Conservation (phyloP, 2,797 vertebrate genomes). For the Tokudaia tokunoshimensis region DNA sequence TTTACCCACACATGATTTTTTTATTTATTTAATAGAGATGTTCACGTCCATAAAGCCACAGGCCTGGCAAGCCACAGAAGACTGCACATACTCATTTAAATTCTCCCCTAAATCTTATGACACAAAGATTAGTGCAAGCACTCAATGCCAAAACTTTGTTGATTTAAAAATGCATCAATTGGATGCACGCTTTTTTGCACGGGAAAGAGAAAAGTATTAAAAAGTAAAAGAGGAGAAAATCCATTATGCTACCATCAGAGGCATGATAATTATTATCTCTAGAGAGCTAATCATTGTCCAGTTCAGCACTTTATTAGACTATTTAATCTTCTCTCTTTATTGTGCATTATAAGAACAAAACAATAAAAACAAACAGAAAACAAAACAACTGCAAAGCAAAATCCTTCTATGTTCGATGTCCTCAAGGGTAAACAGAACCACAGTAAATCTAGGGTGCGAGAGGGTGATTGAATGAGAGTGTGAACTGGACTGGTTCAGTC, state of each 20-base stretch:
- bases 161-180: constrained; percentile 30
- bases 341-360: neutral
- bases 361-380: neutral
- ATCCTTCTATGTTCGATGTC: neutral
- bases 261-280: neutral
- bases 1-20: neutral
- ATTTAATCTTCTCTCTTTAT: neutral
- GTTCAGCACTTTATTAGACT: neutral
- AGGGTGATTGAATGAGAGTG: too few relatives aligned
- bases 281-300: neutral
- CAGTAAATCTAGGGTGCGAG: neutral
- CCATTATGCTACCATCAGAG: neutral
- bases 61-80: neutral
- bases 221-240: neutral
- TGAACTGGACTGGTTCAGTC: neutral
- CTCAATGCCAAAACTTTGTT: neutral
- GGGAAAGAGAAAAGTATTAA: constrained; percentile 12
- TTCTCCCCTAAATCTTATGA: neutral
- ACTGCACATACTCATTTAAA: neutral
- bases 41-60: neutral
- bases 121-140: neutral
- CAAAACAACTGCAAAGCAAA: neutral
- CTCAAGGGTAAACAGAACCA: neutral
- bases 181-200: constrained; percentile 2
- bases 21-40: neutral